Conservation (phyloP, 2,797 vertebrate species). For the Arremon aurantiirostris region DNA sequence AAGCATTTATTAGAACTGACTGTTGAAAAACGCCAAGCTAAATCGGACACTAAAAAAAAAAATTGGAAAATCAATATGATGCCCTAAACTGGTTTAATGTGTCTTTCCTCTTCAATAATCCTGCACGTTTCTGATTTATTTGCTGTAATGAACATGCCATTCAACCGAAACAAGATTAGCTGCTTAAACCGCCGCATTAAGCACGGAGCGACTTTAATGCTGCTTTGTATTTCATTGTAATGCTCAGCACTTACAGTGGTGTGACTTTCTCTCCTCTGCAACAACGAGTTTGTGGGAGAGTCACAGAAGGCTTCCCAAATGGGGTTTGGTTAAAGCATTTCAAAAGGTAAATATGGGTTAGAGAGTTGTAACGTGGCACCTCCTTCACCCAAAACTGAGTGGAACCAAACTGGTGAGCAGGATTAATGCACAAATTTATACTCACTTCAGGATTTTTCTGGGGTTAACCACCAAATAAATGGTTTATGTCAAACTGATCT, state of each 20-base stretch:
- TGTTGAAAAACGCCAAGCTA: constrained; percentile 72
- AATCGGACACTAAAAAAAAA: constrained; percentile 47
- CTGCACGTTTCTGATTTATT: constrained; percentile 58
- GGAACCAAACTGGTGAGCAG: constrained; percentile 11
- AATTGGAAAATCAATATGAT: constrained; percentile 59
- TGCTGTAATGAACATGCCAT: constrained; percentile 68
- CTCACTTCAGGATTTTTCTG: constrained; percentile 15
- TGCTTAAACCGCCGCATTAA: constrained; percentile 45
- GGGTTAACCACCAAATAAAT: constrained; percentile 38
- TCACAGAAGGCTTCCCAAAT: background rate
- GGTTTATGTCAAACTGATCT: constrained; percentile 49
- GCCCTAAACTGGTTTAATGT: constrained; percentile 74
- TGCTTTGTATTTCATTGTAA: constrained; percentile 52
- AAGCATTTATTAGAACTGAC: constrained; percentile 74
- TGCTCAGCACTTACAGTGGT: constrained; percentile 32
- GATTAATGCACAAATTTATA: constrained; percentile 10
- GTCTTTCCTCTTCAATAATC: constrained; percentile 68
- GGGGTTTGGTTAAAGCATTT: background rate
- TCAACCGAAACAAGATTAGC: constrained; percentile 72
- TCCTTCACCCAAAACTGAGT: background rate
- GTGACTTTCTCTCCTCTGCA: constrained; percentile 45
- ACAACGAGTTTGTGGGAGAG: constrained; percentile 4
- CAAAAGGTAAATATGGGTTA: background rate
- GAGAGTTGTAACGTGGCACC: background rate
- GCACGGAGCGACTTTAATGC: constrained; percentile 41